Conservation (phyloP, 2,797 vertebrate species). For the Eospalax fontanierii region DNA sequence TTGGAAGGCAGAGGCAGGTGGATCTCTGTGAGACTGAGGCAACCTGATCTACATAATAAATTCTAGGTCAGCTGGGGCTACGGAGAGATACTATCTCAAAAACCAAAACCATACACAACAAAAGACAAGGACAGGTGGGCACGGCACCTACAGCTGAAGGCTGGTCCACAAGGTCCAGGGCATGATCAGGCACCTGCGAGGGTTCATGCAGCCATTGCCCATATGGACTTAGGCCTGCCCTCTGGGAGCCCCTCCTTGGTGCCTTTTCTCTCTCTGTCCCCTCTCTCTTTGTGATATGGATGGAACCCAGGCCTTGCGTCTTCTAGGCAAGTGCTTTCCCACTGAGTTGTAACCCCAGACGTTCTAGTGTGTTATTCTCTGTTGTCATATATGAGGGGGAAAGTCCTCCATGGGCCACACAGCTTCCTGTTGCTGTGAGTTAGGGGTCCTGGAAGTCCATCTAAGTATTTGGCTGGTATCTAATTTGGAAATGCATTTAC, state of each 20-base stretch:
- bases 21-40: too few relatives aligned
- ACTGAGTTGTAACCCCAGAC: not conserved
- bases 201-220: not conserved
- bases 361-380: not conserved
- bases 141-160: fast-evolving
- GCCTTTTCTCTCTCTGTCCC: fast-evolving
- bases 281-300: not conserved
- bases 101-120: too few relatives aligned
- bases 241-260: not conserved
- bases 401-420: not conserved
- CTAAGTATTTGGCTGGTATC: not conserved
- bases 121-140: not conserved
- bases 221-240: not conserved
- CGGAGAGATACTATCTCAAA: too few relatives aligned
- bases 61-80: too few relatives aligned
- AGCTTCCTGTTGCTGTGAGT: not conserved
- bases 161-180: not conserved
- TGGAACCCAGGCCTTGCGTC: not conserved
- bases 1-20: too few relatives aligned
- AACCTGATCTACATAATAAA: too few relatives aligned
- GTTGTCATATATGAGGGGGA: not conserved
- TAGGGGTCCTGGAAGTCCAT: not conserved
- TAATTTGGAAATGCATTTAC: constrained; percentile 7
- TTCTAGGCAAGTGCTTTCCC: not conserved
- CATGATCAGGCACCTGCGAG: not conserved